Base-by-base conservation (phyloP, 2,113 vertebrate species). In the Thomomys bottae region DNA sequence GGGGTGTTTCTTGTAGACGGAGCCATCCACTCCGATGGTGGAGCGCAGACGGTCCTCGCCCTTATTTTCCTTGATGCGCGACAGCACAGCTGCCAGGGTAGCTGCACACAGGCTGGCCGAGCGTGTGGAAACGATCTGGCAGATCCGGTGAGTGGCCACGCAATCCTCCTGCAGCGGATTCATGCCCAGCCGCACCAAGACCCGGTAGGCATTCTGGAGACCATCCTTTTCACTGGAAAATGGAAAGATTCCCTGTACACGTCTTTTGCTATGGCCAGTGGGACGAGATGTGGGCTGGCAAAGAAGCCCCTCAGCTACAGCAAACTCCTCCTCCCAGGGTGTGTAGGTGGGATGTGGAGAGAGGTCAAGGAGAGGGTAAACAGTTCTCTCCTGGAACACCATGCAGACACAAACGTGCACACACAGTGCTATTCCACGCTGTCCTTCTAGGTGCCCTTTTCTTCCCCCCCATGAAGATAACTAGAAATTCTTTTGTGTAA, bases 1-100 rank as follows among this genome's bases (percentile, higher is more conserved):
- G 0, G 99, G 98, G 82, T 99, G 99, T 81, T 98, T 99, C 96
- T 99, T 99, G 98, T 99, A 99, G 83, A 99, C 99, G 0, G 99
- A 98, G 32, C 99, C 99, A 0, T 99, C 99, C 0, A 99, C 99
- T 0, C 98, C 99, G 0, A 99, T 96, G 0, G 99, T 99, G 88
- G 98, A 99, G 5, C 98, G 98, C 92, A 99, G 96, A 30, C 98
- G 95, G 2, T 99, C 98, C 0, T 97, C 95, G 0, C 98, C 98
- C 96, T 99, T 99, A 98, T 99, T 99, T 91, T 99, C 99, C 64
- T 98, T 98, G 97, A 99, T 98, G 95, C 99, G 99, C 2, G 98
- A 95, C 76, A 99, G 98, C 30, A 99, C 98, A 0, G 99, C 98
- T 0, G 97, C 98, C 63, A 99, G 98, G 0, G 99, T 94, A 68